These are phyloP conservation scores for Willowsia nigromaculata DNA, from an alignment of 2,888 invertebrate species.

Conservation along the genomic window DNA sequence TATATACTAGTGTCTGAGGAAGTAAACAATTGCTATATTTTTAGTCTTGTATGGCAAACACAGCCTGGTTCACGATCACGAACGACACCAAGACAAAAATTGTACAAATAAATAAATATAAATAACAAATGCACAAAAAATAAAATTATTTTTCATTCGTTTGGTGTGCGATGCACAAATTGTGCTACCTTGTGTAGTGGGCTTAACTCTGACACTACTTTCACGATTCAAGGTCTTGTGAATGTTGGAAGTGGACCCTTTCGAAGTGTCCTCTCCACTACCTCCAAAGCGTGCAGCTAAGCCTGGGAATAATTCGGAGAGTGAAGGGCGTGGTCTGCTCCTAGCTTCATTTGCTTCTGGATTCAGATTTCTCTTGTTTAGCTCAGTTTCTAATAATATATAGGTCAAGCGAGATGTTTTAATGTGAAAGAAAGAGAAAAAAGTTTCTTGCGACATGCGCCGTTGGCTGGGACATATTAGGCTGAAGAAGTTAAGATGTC, in stretches of 20 bases:
- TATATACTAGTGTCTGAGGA: not conserved
- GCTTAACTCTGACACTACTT: slow-evolving; percentile 78
- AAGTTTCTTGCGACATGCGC: slow-evolving; percentile 35
- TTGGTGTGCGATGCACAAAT: slow-evolving; percentile 68
- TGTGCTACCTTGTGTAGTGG: slow-evolving; percentile 78
- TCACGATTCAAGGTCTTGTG: slow-evolving; percentile 77
- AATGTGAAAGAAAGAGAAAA: slow-evolving; percentile 35
- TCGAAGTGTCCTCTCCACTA: slow-evolving; percentile 74
- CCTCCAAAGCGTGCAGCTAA: slow-evolving; percentile 78
- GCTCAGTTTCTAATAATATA: slow-evolving; percentile 73
- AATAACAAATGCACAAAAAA: slow-evolving; percentile 42
- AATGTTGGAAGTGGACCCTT: slow-evolving; percentile 77
- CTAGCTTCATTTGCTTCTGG: slow-evolving; percentile 76
- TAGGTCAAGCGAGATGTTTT: slow-evolving; percentile 46
- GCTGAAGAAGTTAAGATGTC: slow-evolving; percentile 29
- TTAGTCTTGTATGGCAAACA: not conserved
- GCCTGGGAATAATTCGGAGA: slow-evolving; percentile 78
- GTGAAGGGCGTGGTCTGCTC: slow-evolving; percentile 77
- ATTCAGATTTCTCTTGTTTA: slow-evolving; percentile 77
- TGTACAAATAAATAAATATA: not conserved
- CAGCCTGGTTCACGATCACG: slow-evolving; percentile 4
- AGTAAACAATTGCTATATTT: not conserved
- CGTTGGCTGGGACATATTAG: slow-evolving; percentile 41
- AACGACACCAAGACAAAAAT: slow-evolving; percentile 8
- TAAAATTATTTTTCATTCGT: slow-evolving; percentile 32